These are phyloP conservation scores for Boloria selene DNA, from an alignment of 2,888 invertebrate species.

Conservation along the genomic window DNA sequence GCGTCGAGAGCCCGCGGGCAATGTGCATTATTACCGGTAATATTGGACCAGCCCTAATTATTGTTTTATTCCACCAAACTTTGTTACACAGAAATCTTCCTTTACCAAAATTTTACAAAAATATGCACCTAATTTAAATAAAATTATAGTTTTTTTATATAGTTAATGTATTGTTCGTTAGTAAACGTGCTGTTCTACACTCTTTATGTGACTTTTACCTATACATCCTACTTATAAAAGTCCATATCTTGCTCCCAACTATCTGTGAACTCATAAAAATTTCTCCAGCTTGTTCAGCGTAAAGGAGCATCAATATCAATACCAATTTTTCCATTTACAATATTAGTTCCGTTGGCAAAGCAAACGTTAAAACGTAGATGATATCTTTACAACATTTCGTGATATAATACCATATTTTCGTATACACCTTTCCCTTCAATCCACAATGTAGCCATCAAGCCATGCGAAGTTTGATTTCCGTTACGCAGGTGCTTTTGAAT, in stretches of 20 bases:
- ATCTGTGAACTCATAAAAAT: too few relatives aligned
- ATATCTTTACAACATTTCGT: neutral
- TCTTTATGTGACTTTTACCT: too few relatives aligned
- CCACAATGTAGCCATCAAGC: neutral
- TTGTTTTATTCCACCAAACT: slow-evolving; percentile 11
- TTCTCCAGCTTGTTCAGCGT: too few relatives aligned
- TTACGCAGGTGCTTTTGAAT: slow-evolving; percentile 36
- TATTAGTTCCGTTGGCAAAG: too few relatives aligned
- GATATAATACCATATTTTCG: neutral
- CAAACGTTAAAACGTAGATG: neutral
- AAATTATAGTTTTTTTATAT: slow-evolving; percentile 1
- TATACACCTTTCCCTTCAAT: slow-evolving; percentile 9
- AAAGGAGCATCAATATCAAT: too few relatives aligned
- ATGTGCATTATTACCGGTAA: slow-evolving; percentile 27
- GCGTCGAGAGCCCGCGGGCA: slow-evolving; percentile 32
- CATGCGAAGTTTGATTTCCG: slow-evolving; percentile 20
- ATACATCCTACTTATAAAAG: too few relatives aligned
- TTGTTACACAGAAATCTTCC: slow-evolving; percentile 6
- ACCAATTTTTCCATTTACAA: too few relatives aligned
- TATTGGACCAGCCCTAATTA: slow-evolving; percentile 31
- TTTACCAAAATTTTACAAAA: neutral
- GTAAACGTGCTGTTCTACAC: neutral
- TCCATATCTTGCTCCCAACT: too few relatives aligned
- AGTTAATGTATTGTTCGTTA: neutral
- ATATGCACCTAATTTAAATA: slow-evolving; percentile 13